Base-by-base conservation (phyloP, 2,797 vertebrate species). In the Neosilurus hyrtlii region DNA sequence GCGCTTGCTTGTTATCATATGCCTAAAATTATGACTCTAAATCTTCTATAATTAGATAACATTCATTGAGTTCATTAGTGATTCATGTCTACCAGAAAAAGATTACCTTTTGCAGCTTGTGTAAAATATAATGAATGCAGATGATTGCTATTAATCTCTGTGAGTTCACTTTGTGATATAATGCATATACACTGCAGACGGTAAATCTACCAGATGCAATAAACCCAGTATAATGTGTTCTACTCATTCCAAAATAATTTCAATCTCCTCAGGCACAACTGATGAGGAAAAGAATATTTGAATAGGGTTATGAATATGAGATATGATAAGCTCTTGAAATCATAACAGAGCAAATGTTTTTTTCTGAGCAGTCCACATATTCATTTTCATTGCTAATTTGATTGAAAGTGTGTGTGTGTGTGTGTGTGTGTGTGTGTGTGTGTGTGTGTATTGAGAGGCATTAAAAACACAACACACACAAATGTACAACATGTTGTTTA, bases 381-480 rank as follows among this genome's bases (percentile, higher is more conserved):
- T 84, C 83, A 85, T 88, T 79, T 86, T 57, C 83, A 85, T 83
- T 88, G 87, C 83, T 86, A 84, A 86, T 83, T 82, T 85, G 83
- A 88, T 83, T 80, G 74, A 83, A 85, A 73, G 79, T 74, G 66
- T 83, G 52, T 57, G 65, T 80, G 61, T 51, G 61, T 63, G 61
- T 63, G 57, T 59, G 56, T 57, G 74, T 84, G 80, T 76, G 65
- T 82, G 56, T 59, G 56, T 59, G 56, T 59, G 56, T 63, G 16
- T 59, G 16, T 59, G 5, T 56, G 18, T 57, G 18, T 57, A 18
- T 57, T 4, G 15, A 18, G 15, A 18, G 15, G 18, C 15, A 18
- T 57, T n/a, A n/a, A n/a, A n/a, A n/a, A n/a, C n/a, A n/a, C n/a
- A n/a, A n/a, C n/a, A n/a, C n/a, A n/a, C n/a, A n/a, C n/a, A n/a